Evolutionary conservation across 2,888 invertebrate genomes (phyloP), one percentile per base, ranked within the genome.

Genomic region (Drosophila mimetica): DNA sequence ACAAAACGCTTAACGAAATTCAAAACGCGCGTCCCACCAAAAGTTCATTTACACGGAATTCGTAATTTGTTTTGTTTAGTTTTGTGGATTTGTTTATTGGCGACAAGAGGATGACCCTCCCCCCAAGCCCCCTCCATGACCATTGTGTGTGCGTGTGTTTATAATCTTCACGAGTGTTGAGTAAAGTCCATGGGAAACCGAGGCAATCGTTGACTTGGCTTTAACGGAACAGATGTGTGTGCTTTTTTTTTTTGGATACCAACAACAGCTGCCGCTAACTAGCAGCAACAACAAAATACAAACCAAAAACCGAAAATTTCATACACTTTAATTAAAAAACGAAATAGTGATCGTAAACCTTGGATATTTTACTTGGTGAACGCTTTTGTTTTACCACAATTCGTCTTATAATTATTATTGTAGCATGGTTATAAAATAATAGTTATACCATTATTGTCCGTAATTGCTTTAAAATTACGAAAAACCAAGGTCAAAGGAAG

Each of bases 41-140:
- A 74, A 78, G 82, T 84, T 86, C 82, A 78, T 74, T 84, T 84
- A 86, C 81, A 84, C 86, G 76, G 74, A 81, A 84, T 76, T 73
- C 47, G 60, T 70, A 69, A 78, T 82, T 86, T 84, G 86, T 82
- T 82, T 86, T 86, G 86, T 79, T 71, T 72, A 65, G 73, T 53
- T 81, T 82, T 74, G 81, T 74, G 71, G 72, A 71, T 78, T 82
- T 82, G 82, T 86, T 86, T 82, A 84, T 84, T 74, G 73, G 51
- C 46, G 41, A 51, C 46, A 46, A 37, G 58, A 32, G 32, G 39
- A 39, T 32, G 46, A 18, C 22, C 9, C 63, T 11, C 25, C 20
- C 20, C 16, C 20, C 14, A 32, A 14, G 8, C 14, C 13, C 59
- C 3, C 32, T 11, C n/a, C n/a, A n/a, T n/a, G n/a, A n/a, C n/a